phyloP scores from a whole-genome alignment of 2,797 vertebrate species.

The Astyanax mexicanus region DNA sequence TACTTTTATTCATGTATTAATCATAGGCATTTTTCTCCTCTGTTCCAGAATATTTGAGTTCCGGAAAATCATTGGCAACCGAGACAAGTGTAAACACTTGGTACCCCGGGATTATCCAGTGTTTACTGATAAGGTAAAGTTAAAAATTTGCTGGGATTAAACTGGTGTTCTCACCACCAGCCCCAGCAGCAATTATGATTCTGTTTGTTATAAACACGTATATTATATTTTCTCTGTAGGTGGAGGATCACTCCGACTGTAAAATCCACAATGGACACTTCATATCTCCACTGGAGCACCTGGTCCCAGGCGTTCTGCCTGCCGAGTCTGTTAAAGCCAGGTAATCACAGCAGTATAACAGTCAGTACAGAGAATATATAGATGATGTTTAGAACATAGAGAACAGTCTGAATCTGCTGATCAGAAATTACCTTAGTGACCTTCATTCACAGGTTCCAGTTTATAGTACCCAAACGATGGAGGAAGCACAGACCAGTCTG shows the following conservation, averaged over 20 bases:
- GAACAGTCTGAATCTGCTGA: too few relatives aligned
- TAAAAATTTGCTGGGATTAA: too few relatives aligned
- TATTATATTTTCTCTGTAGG: slow-evolving; percentile 68
- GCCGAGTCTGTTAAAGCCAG: slow-evolving; percentile 90
- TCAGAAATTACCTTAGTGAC: not conserved
- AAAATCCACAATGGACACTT: slow-evolving; percentile 93
- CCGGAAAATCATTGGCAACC: slow-evolving; percentile 92
- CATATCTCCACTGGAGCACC: slow-evolving; percentile 91
- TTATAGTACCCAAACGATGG: slow-evolving; percentile 94
- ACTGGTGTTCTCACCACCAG: too few relatives aligned
- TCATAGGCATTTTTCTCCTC: too few relatives aligned
- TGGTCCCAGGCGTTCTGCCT: slow-evolving; percentile 92
- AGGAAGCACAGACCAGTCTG: slow-evolving; percentile 90
- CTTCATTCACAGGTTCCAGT: slow-evolving; percentile 86
- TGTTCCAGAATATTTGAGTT: slow-evolving; percentile 93
- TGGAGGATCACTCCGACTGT: slow-evolving; percentile 91
- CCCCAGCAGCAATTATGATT: too few relatives aligned
- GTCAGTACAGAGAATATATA: too few relatives aligned
- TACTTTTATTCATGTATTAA: too few relatives aligned
- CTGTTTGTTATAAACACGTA: too few relatives aligned
- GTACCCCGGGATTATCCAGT: slow-evolving; percentile 94
- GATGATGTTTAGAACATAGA: too few relatives aligned
- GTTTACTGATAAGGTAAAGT: slow-evolving; percentile 89
- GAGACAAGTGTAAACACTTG: slow-evolving; percentile 89
- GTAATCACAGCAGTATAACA: slow-evolving; percentile 68